Percentiles rank a stretch among this genome's conserved stretches.
phyloP scores from a whole-genome alignment of 2,888 invertebrate genomes.

The Cenopis cana region DNA sequence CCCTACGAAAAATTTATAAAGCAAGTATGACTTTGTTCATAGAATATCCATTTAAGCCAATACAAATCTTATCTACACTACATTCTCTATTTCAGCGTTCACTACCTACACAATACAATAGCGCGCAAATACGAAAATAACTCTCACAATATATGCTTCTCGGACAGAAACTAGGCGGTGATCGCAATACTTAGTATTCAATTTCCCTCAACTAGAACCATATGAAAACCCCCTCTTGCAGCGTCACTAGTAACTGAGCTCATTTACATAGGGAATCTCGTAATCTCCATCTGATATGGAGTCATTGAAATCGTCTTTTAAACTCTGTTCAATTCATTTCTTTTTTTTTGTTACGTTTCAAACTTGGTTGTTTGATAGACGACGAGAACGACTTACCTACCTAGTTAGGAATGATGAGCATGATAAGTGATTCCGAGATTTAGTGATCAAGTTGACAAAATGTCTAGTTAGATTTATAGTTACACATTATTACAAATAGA shows the following conservation, averaged over 20 bases:
- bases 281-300: constrained; percentile 26
- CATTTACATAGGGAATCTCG: constrained; percentile 28
- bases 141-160: background rate
- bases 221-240: constrained; percentile 24
- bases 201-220: constrained; percentile 22
- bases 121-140: background rate
- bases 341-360: too few relatives aligned
- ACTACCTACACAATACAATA: too few relatives aligned
- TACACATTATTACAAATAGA: too few relatives aligned
- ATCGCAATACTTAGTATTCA: constrained; percentile 24
- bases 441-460: background rate
- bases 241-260: constrained; percentile 28
- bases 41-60: too few relatives aligned
- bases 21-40: too few relatives aligned
- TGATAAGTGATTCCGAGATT: background rate
- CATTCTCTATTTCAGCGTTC: too few relatives aligned
- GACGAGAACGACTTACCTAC: too few relatives aligned
- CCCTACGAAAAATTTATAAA: too few relatives aligned
- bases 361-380: too few relatives aligned
- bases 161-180: background rate
- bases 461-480: background rate
- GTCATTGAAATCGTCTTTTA: constrained; percentile 24
- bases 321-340: constrained; percentile 25
- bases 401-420: background rate
- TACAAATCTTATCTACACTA: too few relatives aligned